Evolutionary conservation across 2,113 vertebrate species (phyloP).

Genomic region (Gobius niger): DNA sequence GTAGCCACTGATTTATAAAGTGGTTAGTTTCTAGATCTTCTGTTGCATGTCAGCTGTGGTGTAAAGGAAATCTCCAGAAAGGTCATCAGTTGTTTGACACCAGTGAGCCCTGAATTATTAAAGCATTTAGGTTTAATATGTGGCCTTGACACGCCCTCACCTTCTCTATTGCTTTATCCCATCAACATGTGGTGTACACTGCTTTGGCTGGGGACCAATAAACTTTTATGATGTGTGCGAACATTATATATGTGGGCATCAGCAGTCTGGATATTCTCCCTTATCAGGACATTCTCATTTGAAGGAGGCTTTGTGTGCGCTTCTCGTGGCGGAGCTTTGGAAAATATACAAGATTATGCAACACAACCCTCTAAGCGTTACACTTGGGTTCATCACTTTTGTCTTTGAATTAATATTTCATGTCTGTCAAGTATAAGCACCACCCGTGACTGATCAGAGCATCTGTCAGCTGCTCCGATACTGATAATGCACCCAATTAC

Average conservation of each 20-base stretch:
- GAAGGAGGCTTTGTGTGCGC: background rate
- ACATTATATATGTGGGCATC: no score
- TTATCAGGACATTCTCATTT: no score
- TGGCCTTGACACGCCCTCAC: background rate
- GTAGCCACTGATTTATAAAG: background rate
- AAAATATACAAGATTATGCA: background rate
- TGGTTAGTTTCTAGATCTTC: background rate
- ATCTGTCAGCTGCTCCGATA: no score
- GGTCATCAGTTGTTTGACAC: constrained; percentile 40
- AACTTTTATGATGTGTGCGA: no score
- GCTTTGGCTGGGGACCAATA: no score
- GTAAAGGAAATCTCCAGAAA: constrained; percentile 30
- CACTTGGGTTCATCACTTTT: background rate
- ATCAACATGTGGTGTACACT: background rate
- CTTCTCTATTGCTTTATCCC: background rate
- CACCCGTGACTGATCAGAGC: background rate
- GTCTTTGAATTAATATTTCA: background rate
- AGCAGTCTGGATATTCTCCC: no score
- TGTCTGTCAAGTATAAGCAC: background rate
- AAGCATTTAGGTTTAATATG: constrained; percentile 44
- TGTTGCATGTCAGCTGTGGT: constrained; percentile 14
- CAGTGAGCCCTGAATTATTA: constrained; percentile 59
- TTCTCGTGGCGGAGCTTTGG: background rate
- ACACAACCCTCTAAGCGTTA: background rate
- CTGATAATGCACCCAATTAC: no score